Evolutionary conservation across 2,113 vertebrate genomes (phyloP).

Genomic region (Phaetusa simplex): DNA sequence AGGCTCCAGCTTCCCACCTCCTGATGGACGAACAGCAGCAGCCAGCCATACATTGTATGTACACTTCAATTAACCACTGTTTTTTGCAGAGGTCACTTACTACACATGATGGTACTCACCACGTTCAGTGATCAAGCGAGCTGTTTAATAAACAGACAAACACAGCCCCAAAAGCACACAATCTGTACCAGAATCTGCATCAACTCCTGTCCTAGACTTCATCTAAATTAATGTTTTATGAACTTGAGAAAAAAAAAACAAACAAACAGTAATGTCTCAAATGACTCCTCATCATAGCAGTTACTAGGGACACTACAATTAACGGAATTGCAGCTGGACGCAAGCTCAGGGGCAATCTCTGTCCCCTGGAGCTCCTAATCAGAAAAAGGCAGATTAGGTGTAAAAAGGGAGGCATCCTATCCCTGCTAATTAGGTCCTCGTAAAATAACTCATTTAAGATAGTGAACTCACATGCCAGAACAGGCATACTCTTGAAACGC

Average conservation of each 20-base stretch:
- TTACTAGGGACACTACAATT: background rate
- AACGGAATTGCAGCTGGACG: background rate
- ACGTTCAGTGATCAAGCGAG: accelerated
- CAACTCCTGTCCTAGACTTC: background rate
- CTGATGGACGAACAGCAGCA: background rate
- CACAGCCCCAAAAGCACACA: background rate
- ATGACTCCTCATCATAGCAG: background rate
- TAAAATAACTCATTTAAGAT: background rate
- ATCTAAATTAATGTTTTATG: background rate
- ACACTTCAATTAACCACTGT: background rate
- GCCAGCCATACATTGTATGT: accelerated
- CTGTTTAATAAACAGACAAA: too few species aligned
- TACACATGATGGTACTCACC: accelerated
- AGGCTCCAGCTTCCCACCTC: background rate
- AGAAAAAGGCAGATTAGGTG: background rate
- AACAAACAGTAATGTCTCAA: background rate
- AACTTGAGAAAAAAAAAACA: background rate
- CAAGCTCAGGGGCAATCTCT: background rate
- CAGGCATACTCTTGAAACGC: background rate
- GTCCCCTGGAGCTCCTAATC: background rate
- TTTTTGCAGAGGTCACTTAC: background rate
- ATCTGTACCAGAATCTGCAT: background rate
- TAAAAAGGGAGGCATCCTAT: background rate
- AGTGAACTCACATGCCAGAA: background rate
- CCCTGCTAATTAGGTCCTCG: background rate